phyloP scores from a whole-genome alignment of 2,797 vertebrate species.

The Nyctibius grandis region DNA sequence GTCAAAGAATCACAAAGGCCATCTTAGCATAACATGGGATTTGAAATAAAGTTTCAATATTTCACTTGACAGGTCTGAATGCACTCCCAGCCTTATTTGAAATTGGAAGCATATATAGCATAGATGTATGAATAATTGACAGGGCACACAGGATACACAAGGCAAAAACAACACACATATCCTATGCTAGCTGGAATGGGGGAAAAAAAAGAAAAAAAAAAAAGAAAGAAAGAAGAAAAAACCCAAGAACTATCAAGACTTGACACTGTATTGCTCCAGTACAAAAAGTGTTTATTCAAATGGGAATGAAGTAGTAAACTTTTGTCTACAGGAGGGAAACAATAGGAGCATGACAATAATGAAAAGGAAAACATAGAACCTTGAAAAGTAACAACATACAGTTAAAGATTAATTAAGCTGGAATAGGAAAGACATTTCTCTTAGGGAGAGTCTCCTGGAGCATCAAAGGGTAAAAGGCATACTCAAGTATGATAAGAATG shows the following conservation, averaged over 20 bases:
- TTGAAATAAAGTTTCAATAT: not conserved
- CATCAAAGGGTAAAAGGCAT: not conserved
- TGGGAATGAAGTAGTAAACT: not conserved
- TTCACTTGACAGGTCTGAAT: not conserved
- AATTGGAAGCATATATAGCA: not conserved
- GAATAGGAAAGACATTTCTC: not conserved
- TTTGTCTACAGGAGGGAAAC: not conserved
- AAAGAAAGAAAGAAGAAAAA: not conserved
- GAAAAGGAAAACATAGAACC: not conserved
- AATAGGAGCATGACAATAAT: not conserved
- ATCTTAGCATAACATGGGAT: not conserved
- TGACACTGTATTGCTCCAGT: not conserved
- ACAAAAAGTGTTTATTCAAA: not conserved
- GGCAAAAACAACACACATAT: not conserved
- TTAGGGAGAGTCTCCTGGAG: not conserved
- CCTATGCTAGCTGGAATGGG: not conserved
- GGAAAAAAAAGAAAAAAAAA: fast-evolving
- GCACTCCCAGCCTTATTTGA: not conserved
- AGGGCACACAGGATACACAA: not conserved
- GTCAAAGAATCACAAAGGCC: not conserved
- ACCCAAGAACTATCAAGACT: not conserved
- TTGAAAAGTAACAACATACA: not conserved
- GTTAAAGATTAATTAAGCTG: not conserved
- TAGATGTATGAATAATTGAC: not conserved
- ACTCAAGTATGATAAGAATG: not conserved